phyloP scores from a whole-genome alignment of 2,888 invertebrate genomes.

The Merodon equestris region DNA sequence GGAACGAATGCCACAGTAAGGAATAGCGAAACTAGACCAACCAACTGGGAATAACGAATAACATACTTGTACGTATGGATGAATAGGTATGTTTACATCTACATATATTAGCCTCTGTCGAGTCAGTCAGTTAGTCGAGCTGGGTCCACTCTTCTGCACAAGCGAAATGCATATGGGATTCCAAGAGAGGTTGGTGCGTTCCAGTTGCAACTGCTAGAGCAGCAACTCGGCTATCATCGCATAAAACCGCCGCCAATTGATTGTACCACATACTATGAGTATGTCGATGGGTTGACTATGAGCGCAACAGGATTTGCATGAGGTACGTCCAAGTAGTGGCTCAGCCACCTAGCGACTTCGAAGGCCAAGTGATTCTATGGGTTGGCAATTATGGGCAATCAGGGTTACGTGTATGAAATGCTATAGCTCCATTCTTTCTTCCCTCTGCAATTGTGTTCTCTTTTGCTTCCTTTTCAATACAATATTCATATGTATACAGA shows the following conservation, averaged over 20 bases:
- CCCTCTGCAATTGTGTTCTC: constrained; percentile 12
- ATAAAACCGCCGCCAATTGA: constrained; percentile 55
- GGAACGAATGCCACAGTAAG: constrained; percentile 17
- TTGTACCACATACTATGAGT: constrained; percentile 33
- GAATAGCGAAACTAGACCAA: constrained; percentile 38
- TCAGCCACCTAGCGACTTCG: constrained; percentile 15
- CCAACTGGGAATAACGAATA: neutral
- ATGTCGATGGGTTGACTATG: constrained; percentile 21
- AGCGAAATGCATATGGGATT: constrained; percentile 25
- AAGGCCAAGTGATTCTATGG: constrained; percentile 57
- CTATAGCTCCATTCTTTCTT: constrained; percentile 17
- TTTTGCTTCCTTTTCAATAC: constrained; percentile 1
- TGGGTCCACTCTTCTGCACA: constrained; percentile 12
- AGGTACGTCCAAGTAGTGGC: neutral
- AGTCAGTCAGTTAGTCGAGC: constrained; percentile 11
- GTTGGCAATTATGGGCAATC: constrained; percentile 41
- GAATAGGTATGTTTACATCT: no score
- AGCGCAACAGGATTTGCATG: constrained; percentile 63
- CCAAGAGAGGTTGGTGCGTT: constrained; percentile 9
- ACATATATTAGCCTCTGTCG: neutral
- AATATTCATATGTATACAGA: constrained; percentile 16
- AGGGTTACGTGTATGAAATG: constrained; percentile 47
- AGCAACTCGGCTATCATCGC: constrained; percentile 45
- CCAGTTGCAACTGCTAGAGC: constrained; percentile 25
- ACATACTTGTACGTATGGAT: no score